Evolutionary conservation across 2,888 invertebrate species (phyloP), one percentile per base, ranked within the genome.

Genomic region (Macropis europaea): DNA sequence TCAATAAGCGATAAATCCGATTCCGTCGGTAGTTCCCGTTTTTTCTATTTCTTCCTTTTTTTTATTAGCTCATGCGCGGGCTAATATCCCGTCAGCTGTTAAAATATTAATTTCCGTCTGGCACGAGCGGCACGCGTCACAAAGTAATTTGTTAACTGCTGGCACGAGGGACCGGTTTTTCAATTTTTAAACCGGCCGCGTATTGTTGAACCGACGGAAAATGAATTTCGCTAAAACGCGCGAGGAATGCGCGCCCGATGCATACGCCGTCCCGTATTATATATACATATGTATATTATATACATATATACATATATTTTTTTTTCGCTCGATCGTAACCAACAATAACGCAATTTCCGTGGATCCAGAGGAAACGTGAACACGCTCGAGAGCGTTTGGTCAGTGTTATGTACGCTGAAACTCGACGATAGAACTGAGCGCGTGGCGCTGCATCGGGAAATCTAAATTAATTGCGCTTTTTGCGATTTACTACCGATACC

Each of bases 281-380:
- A 2, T 22, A 11, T 2, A 15, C 13, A n/a, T 9, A 43, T 9
- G 4, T 3, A 30, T 22, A 13, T 7, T 3, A 30, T 22, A 13
- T 7, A 26, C 42, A 11, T 9, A 42, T n/a, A 1, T 30, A 24
- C 36, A 7, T 1, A 7, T 17, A 17, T 45, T 15, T 3, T 22
- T 47, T 36, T 7, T 38, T 17, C 38, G 15, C 4, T 40, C 26
- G 69, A 69, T 56, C 48, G 34, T 53, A 48, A 22, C 47, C 70
- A 71, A 67, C 60, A 69, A 74, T 80, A 80, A 79, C 71, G 66
- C 63, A 74, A 74, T 79, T 80, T 79, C 64, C 73, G 62, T 43
- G 50, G 60, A 66, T 68, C 62, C 38, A 68, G 62, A 64, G 66
- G 53, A 73, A 73, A 73, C 69, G 62, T 66, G 19, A 60, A 64